Conservation (phyloP, 2,113 vertebrate genomes). For the Phrynosoma platyrhinos region DNA sequence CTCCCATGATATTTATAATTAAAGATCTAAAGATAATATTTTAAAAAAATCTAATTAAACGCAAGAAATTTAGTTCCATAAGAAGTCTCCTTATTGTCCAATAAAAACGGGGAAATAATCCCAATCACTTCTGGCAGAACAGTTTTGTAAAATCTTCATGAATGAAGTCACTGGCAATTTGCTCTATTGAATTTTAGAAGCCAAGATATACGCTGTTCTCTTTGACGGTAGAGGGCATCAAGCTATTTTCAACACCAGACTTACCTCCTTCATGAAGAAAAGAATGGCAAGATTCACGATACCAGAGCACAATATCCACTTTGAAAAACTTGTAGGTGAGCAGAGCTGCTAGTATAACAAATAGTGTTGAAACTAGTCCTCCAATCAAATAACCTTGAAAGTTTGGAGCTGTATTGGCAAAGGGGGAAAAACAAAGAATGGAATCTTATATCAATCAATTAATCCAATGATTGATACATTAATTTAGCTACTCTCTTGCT, state of each 20-base stretch:
- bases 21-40: neutral
- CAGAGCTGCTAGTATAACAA: slow-evolving; percentile 74
- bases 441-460: neutral
- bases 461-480: neutral
- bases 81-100: neutral
- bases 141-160: too few relatives aligned
- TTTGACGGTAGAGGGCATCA: slow-evolving; percentile 7
- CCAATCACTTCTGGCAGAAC: neutral
- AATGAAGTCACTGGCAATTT: neutral
- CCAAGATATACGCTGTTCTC: neutral
- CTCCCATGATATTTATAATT: neutral
- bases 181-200: neutral
- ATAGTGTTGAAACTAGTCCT: slow-evolving; percentile 67
- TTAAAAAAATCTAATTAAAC: neutral
- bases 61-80: neutral
- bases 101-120: neutral
- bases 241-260: neutral
- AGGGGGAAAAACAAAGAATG: neutral
- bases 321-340: slow-evolving; percentile 84
- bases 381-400: slow-evolving; percentile 75
- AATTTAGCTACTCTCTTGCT: neutral
- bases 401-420: slow-evolving; percentile 76
- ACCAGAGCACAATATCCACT: slow-evolving; percentile 90
- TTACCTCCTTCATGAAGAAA: slow-evolving; percentile 84
- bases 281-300: slow-evolving; percentile 80